Conservation (phyloP, 2,797 vertebrate species). For the Scomberomorus guttatus region DNA sequence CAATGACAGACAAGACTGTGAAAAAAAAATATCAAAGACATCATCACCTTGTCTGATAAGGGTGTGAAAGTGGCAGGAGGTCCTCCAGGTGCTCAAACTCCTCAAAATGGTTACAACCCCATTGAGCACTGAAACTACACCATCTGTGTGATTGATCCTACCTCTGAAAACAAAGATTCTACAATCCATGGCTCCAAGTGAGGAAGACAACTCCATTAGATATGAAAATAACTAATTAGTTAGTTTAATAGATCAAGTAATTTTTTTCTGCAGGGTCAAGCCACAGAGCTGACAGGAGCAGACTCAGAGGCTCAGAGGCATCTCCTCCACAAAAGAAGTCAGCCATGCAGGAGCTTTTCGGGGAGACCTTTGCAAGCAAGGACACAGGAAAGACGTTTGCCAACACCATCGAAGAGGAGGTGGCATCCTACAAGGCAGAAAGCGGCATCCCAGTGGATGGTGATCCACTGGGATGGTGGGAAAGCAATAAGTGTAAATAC, state of each 20-base stretch:
- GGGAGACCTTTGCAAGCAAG: neutral
- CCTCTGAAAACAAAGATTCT: conserved; percentile 51
- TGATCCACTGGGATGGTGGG: neutral
- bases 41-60: conserved; percentile 22
- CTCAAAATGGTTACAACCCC: conserved; percentile 33
- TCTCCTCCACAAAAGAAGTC: neutral
- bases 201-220: conserved; percentile 25
- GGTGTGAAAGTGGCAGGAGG: conserved; percentile 25
- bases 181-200: conserved; percentile 44
- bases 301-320: neutral
- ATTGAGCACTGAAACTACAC: conserved; percentile 27
- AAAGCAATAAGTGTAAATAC: neutral
- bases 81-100: conserved; percentile 42
- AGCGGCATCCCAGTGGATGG: neutral
- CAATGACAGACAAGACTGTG: conserved; percentile 38
- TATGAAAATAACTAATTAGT: too few species aligned
- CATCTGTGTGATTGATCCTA: conserved; percentile 53
- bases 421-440: neutral
- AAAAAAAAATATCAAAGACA: conserved; percentile 4
- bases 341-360: neutral
- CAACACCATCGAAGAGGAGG: neutral
- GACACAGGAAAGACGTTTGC: neutral
- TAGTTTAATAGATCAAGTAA: too few species aligned
- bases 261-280: neutral
- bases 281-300: neutral